Base-by-base conservation (phyloP, 2,113 vertebrate species). In the Athene noctua region DNA sequence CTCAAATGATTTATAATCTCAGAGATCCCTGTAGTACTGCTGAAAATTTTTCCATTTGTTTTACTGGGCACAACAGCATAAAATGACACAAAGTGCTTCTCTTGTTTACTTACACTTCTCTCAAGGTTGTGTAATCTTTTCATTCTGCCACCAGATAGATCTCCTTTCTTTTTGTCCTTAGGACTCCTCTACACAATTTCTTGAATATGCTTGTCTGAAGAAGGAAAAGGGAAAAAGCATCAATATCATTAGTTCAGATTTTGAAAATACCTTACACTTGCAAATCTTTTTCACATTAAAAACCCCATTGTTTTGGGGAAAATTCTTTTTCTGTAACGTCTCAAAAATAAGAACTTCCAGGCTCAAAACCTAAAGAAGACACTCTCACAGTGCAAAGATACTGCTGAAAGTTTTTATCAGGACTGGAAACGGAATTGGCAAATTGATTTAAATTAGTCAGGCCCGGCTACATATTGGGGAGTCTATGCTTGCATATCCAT, bases 361-460 rank as follows among this genome's bases (percentile, higher is more conserved):
- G 36, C 63, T 87, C 30, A 34, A 70, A 55, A 36, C 38, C 91
- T 83, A 65, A 88, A 74, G 91, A 81, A 96, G 74, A 74, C 29
- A 84, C 9, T 36, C 36, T 90, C 70, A 68, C 17, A 83, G 66
- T 42, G 55, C 72, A 80, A 78, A 93, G 65, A 63, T 38, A 68
- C 46, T 61, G 32, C 51, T 70, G 46, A 89, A 96, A 96, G 75
- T 90, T 86, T 93, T 96, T 84, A 79, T 84, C 73, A 78, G 58
- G 54, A 90, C 68, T 91, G 65, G 63, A 97, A 94, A 32, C 51
- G 49, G 58, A 91, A 52, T 51, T 80, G 51, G 47, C 49, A 83
- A 95, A 96, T 85, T 95, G 90, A 82, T 94, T 81, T 93, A 94
- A 97, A 96, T 97, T 97, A 96, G 87, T 72, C 89, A 92, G 90